These are phyloP conservation scores for Apogon talboti DNA, from an alignment of 2,797 vertebrate genomes.

Conservation along the genomic window DNA sequence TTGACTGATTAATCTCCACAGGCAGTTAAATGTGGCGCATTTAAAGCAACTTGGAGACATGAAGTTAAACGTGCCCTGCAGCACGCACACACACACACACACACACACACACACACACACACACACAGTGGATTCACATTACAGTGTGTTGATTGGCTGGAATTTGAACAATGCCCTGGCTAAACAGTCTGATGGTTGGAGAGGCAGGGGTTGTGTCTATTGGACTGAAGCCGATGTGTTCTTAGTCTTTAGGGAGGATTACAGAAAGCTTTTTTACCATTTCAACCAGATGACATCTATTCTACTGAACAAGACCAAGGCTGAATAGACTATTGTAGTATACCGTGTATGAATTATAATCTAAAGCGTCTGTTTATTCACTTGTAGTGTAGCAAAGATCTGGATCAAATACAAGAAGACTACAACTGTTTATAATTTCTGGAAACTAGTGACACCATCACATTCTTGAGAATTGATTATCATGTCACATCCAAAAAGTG, in stretches of 20 bases:
- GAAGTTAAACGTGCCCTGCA: not conserved
- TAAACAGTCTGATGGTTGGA: constrained; percentile 65
- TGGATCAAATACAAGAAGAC: constrained; percentile 3
- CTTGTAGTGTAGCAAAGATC: constrained; percentile 1
- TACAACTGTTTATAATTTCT: constrained; percentile 14
- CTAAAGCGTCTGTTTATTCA: constrained; percentile 32
- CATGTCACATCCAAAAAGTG: constrained; percentile 24
- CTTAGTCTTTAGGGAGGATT: constrained; percentile 65
- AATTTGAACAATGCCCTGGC: constrained; percentile 79
- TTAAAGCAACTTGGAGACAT: constrained; percentile 26
- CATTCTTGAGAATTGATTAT: constrained; percentile 33
- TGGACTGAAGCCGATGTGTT: constrained; percentile 59
- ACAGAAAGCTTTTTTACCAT: constrained; percentile 57
- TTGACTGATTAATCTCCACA: constrained; percentile 34
- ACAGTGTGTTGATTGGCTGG: constrained; percentile 75
- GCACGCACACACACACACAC: constrained; percentile 10
- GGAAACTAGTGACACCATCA: constrained; percentile 20
- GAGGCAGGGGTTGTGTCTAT: constrained; percentile 61
- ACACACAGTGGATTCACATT: constrained; percentile 53
- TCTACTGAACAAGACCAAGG: constrained; percentile 30
- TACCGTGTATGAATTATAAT: constrained; percentile 18
- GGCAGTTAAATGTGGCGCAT: constrained; percentile 39
- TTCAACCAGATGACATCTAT: constrained; percentile 51
- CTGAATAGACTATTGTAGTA: not conserved
- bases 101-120: constrained; percentile 11